Evolutionary conservation across 2,888 invertebrate species (phyloP).

Genomic region (Oxytorus armatus): DNA sequence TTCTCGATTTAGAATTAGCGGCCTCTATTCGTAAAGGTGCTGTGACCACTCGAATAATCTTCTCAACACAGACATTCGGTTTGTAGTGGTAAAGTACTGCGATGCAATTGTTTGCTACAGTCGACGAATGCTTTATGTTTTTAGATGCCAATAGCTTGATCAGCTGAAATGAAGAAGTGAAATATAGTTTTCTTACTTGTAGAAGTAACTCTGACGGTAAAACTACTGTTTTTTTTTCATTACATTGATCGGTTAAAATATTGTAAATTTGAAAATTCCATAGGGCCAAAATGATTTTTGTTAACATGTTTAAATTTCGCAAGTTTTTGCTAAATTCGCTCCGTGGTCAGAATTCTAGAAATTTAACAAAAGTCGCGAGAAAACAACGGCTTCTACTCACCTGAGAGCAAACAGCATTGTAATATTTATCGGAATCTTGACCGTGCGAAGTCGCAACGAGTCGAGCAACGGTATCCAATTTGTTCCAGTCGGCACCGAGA

Average conservation of each 20-base stretch:
- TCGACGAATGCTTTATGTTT: constrained; percentile 83
- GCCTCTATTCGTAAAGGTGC: constrained; percentile 74
- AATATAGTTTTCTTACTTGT: too few species aligned
- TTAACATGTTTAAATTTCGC: too few species aligned
- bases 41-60: constrained; percentile 82
- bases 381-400: constrained; percentile 76
- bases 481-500: constrained; percentile 88
- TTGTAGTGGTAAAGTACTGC: constrained; percentile 86
- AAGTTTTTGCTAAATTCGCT: too few species aligned
- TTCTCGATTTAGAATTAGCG: constrained; percentile 38
- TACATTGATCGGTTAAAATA: too few species aligned
- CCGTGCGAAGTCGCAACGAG: constrained; percentile 86
- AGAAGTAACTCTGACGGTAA: too few species aligned
- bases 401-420: constrained; percentile 83
- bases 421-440: constrained; percentile 85
- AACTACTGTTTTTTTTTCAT: too few species aligned
- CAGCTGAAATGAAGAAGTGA: constrained; percentile 86
- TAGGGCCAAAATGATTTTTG: too few species aligned
- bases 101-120: constrained; percentile 86
- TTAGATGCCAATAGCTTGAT: constrained; percentile 84
- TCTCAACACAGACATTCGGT: constrained; percentile 82
- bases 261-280: too few species aligned
- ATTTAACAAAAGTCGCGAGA: too few species aligned
- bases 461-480: constrained; percentile 88
- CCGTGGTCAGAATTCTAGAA: too few species aligned